These are phyloP conservation scores for Muricea muricata DNA, from an alignment of 92 coral and sea anemone genomes.

Conservation along the genomic window DNA sequence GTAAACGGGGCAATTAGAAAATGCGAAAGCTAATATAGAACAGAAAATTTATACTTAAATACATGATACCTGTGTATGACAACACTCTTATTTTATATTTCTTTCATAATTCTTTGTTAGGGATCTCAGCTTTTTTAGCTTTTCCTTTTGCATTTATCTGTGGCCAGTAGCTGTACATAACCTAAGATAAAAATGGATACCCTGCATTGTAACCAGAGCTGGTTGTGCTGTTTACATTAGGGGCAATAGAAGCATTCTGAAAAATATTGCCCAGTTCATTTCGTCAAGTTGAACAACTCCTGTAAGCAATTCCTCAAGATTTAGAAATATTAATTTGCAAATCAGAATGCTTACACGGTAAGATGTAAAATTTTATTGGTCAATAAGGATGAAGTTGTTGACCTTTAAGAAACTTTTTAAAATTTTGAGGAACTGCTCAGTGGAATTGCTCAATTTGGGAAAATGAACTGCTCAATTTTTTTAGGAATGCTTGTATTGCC, in stretches of 20 bases:
- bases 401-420: no score
- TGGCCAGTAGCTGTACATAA: constrained; percentile 25
- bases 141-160: neutral
- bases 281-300: no score
- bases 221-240: neutral
- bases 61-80: constrained; percentile 21
- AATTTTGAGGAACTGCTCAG: no score
- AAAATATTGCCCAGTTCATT: no score
- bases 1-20: neutral
- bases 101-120: constrained; percentile 1
- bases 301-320: no score
- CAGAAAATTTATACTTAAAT: neutral
- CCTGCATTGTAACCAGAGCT: neutral
- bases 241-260: no score
- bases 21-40: neutral
- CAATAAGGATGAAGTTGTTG: no score
- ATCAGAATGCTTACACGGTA: no score
- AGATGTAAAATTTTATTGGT: neutral
- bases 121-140: neutral
- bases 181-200: neutral
- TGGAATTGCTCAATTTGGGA: no score
- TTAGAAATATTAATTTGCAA: no score
- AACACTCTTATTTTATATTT: constrained; percentile 8
- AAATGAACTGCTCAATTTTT: no score
- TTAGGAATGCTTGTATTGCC: no score